Evolutionary conservation across 2,113 vertebrate species (phyloP).

Genomic region (Cryptotis parvus): DNA sequence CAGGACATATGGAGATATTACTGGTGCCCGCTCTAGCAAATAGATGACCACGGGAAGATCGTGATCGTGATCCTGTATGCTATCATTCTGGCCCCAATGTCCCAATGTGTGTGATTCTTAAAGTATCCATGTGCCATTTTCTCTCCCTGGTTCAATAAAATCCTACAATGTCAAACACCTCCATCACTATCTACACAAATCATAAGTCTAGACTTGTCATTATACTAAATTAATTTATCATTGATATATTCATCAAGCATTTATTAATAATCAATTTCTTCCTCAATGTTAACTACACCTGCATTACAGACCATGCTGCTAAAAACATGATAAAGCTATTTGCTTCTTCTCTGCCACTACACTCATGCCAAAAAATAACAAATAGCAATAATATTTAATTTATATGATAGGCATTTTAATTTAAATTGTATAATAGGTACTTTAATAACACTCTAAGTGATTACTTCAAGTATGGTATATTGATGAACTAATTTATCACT

Average conservation of each 20-base stretch:
- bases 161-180: neutral
- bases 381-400: neutral
- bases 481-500: neutral
- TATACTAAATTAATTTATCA: neutral
- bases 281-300: neutral
- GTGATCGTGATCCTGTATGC: no score
- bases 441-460: neutral
- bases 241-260: neutral
- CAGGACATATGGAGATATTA: no score
- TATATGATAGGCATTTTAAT: neutral
- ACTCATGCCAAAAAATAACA: neutral
- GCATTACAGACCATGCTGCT: neutral
- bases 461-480: neutral
- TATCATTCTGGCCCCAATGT: no score
- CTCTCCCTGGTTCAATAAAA: neutral
- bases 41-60: no score
- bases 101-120: no score
- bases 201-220: neutral
- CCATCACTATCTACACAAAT: neutral
- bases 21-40: no score
- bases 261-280: neutral
- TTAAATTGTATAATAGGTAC: neutral
- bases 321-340: neutral
- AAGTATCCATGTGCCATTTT: neutral
- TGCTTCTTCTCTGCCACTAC: neutral